Percentiles rank a stretch among this genome's conserved stretches.
Evolutionary conservation across 2,113 vertebrate genomes (phyloP).

Genomic region (Porphyrio hochstetteri): DNA sequence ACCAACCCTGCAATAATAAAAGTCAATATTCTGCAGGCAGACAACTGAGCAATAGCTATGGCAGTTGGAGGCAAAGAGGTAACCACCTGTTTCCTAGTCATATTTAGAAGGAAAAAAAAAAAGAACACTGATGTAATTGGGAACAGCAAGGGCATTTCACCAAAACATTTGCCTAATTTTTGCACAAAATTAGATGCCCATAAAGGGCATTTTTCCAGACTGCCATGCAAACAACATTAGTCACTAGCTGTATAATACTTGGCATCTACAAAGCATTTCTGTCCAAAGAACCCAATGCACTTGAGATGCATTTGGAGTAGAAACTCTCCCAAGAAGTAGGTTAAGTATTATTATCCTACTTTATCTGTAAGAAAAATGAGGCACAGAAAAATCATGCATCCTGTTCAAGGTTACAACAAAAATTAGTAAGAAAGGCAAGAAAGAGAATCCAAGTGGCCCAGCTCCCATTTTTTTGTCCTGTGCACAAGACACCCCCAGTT

Average conservation of each 20-base stretch:
- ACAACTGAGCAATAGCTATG: background rate
- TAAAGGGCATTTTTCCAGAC: conserved; percentile 32
- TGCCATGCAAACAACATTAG: conserved; percentile 44
- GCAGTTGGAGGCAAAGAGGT: background rate
- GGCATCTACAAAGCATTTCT: conserved; percentile 7
- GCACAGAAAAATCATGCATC: background rate
- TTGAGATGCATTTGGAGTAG: conserved; percentile 38
- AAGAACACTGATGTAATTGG: background rate
- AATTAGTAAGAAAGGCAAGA: background rate
- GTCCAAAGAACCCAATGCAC: conserved; percentile 35
- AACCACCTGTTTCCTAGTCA: background rate
- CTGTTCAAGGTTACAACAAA: conserved; percentile 26
- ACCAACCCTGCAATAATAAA: background rate
- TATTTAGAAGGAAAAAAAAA: background rate
- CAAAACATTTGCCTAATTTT: background rate
- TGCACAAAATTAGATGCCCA: background rate
- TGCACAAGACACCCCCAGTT: background rate
- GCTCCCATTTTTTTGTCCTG: background rate
- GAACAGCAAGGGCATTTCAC: conserved; percentile 22
- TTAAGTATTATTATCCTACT: conserved; percentile 34
- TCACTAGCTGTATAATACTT: background rate
- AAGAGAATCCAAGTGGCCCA: background rate
- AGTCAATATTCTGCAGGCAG: background rate
- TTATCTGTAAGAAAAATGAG: background rate
- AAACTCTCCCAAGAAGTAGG: conserved; percentile 43